These are phyloP conservation scores for Gallinago solitaria DNA, from an alignment of 2,797 vertebrate genomes.

Conservation along the genomic window DNA sequence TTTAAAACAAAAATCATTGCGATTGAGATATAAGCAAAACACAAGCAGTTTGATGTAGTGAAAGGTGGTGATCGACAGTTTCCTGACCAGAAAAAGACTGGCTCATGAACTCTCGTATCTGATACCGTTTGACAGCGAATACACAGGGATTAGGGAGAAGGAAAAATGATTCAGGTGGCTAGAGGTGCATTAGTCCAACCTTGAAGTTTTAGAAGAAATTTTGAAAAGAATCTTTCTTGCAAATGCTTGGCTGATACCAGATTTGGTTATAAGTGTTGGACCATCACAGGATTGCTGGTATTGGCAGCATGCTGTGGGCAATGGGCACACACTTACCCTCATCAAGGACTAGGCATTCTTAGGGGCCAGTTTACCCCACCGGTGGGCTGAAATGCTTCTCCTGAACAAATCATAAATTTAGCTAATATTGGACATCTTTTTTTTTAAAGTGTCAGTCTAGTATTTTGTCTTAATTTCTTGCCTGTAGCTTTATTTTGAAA, in stretches of 20 bases:
- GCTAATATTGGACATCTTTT: not conserved
- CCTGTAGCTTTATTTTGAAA: not conserved
- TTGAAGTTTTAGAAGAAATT: not conserved
- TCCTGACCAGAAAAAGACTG: not conserved
- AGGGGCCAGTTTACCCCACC: not conserved
- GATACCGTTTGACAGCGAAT: not conserved
- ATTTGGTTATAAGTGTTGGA: accelerated
- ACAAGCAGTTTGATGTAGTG: not conserved
- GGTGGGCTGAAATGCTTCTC: not conserved
- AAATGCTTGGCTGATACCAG: not conserved
- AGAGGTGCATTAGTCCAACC: not conserved
- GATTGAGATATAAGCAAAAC: not conserved
- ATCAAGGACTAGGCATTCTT: not conserved
- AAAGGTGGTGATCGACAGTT: not conserved
- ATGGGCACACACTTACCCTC: accelerated
- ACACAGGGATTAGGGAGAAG: not conserved
- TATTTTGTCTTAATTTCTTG: not conserved
- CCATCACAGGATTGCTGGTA: accelerated
- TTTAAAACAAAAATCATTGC: not conserved
- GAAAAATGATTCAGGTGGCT: not conserved
- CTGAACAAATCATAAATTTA: not conserved
- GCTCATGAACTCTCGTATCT: not conserved
- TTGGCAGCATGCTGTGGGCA: not conserved
- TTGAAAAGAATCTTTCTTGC: not conserved
- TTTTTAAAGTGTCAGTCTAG: not conserved